phyloP scores from a whole-genome alignment of 1,140 invertebrate genomes.

The Tyrophagus putrescentiae region DNA sequence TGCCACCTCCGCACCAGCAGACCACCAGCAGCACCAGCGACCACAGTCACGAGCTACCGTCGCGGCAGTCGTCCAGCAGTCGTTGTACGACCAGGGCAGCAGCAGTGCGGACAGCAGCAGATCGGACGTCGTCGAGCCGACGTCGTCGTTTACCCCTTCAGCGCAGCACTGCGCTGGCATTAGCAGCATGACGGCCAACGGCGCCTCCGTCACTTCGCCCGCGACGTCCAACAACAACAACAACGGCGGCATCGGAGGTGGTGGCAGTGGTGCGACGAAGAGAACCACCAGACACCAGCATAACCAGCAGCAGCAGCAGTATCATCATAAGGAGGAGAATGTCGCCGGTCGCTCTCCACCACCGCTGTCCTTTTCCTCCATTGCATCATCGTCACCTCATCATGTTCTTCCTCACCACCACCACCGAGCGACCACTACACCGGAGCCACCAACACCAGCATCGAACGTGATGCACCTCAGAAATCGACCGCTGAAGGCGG shows the following conservation, averaged over 20 bases:
- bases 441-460: background rate
- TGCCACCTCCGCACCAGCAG: background rate
- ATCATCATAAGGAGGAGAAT: background rate
- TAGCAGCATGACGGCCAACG: too few relatives aligned
- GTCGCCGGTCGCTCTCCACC: background rate
- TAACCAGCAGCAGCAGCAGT: background rate
- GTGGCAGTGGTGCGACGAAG: too few relatives aligned
- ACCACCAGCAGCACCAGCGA: background rate
- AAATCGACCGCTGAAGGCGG: conserved; percentile 7
- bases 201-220: too few relatives aligned
- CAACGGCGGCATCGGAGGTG: background rate
- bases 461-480: background rate
- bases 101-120: background rate
- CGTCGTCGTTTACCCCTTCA: background rate
- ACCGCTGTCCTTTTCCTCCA: too few relatives aligned
- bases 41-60: background rate
- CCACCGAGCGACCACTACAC: too few relatives aligned
- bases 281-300: background rate
- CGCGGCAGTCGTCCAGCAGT: background rate
- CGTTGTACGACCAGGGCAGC: background rate
- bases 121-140: background rate
- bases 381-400: too few relatives aligned
- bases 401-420: too few relatives aligned
- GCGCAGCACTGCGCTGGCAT: background rate
- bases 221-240: background rate